Evolutionary conservation across 2,797 vertebrate genomes (phyloP), one percentile per base, ranked within the genome.

Genomic region (Artibeus jamaicensis): DNA sequence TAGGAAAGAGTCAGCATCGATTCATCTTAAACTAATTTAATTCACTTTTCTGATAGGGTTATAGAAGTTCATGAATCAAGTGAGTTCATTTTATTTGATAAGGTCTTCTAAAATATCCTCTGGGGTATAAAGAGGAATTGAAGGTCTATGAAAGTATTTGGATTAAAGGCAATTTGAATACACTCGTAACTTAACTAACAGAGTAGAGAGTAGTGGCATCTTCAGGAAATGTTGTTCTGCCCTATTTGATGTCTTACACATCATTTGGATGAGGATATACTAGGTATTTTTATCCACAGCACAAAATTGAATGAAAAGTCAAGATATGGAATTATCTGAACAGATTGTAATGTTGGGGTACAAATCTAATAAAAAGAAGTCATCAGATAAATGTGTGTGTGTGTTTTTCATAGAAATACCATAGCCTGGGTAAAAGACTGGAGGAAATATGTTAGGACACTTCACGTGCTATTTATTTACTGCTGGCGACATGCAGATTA

Each of bases 11-110:
- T 82, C 59, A 94, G 42, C 44, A 83, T 12, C 62, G 68, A 89
- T 84, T 88, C 19, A 79, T 26, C 57, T 79, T 79, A 92, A 89
- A 76, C 21, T 82, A 65, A 65, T 76, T 88, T 85, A 37, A 65
- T 76, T 81, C 37, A 77, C 26, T 93, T 93, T 93, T 93, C 46
- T 91, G 78, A 77, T 44, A 73, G 74, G 9, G 12, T 91, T 77
- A 53, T 81, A 91, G 67, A 87, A 93, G 44, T 71, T 65, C 67
- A 68, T 55, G 71, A 39, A n/a, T 93, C 8, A 91, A 59, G 19
- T 81, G 14, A 48, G 71, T 65, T 68, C 42, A 55, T 26, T 48
- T 55, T 96, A 68, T 62, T 83, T 94, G 62, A 76, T 48, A 83
- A 88, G 81, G n/a, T 92, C 44, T 91, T 37, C 84, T n/a, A 67